phyloP scores from a whole-genome alignment of 2,888 invertebrate genomes.

The Dioctria rufipes region DNA sequence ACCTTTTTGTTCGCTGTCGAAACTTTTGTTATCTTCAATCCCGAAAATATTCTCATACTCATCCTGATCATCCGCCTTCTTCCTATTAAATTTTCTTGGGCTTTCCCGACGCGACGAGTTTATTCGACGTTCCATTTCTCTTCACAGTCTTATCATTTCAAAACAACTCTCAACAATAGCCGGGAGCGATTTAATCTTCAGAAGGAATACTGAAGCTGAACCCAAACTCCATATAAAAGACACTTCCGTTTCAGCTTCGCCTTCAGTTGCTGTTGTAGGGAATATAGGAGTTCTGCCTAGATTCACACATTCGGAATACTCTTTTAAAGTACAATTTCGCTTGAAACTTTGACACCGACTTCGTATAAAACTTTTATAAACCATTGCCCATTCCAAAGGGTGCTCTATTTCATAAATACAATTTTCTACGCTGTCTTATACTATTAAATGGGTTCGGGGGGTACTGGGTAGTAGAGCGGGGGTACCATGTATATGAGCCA shows the following conservation, averaged over 20 bases:
- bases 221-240: not conserved
- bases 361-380: slow-evolving; percentile 47
- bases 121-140: slow-evolving; percentile 47
- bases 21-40: slow-evolving; percentile 37
- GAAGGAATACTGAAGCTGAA: slow-evolving; percentile 31
- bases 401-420: slow-evolving; percentile 40
- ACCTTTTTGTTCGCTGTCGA: slow-evolving; percentile 26
- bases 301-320: slow-evolving; percentile 40
- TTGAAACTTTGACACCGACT: slow-evolving; percentile 49
- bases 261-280: not conserved
- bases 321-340: slow-evolving; percentile 44
- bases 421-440: slow-evolving; percentile 11
- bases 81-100: no score
- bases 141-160: slow-evolving; percentile 45
- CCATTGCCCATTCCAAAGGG: slow-evolving; percentile 35
- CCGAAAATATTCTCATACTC: slow-evolving; percentile 19
- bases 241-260: not conserved
- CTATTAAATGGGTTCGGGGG: not conserved
- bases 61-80: no score
- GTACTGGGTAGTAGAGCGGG: not conserved
- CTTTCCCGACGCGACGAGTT: not conserved
- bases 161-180: slow-evolving; percentile 47
- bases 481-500: not conserved
- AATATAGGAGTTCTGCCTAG: not conserved
- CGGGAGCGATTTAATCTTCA: slow-evolving; percentile 46